Evolutionary conservation across 2,888 invertebrate species (phyloP), one percentile per base, ranked within the genome.

Genomic region (Drosophila antonietae): DNA sequence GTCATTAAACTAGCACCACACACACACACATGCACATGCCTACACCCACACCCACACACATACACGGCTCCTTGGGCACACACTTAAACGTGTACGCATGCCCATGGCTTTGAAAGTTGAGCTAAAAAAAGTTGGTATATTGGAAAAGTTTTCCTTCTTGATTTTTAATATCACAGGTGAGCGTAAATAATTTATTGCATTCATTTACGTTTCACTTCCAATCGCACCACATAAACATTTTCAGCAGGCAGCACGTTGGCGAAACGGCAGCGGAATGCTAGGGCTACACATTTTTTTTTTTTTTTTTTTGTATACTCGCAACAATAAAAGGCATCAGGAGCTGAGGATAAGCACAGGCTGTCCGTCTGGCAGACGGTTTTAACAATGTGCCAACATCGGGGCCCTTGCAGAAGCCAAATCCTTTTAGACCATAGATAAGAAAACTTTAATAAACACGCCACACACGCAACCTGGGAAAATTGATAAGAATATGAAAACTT

Each of bases 101-200:
- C 57, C 57, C 64, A 37, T 69, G 62, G 81, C 78, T 78, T 85
- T 80, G 72, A 75, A 80, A 87, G 73, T 88, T 85, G 69, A 69
- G 72, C 74, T 75, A 57, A 81, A 81, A 81, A 75, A 86, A 89
- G 83, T 81, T 87, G 75, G 77, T 83, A 90, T 90, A 90, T 90
- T 90, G 90, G 89, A 90, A 90, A 90, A 90, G 87, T 90, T 90
- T 90, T 78, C 68, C 77, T 76, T 81, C 89, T 85, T 85, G 90
- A 90, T 90, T 90, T 90, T 90, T 90, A 90, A 90, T 90, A 90
- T 90, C 84, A 80, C 89, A 90, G 90, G 83, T 83, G 84, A 88
- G 78, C 83, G 88, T 90, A 87, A 84, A 89, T 90, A 90, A 90
- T 90, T 90, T 90, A 90, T 90, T 81, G 88, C 90, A 87, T 90